Conservation (phyloP, 64 coral and sea anemone species). For the Montipora cactus region DNA sequence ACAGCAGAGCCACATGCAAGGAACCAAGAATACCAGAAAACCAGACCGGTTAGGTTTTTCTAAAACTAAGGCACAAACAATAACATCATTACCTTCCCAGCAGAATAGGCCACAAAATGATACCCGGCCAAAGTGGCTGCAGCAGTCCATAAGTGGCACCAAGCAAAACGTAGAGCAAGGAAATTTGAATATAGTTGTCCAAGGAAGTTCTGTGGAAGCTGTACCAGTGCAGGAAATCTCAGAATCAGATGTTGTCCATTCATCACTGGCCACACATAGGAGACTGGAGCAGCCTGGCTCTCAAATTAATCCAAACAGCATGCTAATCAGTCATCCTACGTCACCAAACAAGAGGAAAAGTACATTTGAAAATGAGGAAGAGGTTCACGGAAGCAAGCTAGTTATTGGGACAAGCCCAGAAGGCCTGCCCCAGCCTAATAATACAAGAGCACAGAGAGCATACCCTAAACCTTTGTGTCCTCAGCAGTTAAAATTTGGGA, state of each 20-base stretch:
- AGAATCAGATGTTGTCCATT: neutral
- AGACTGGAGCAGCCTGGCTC: neutral
- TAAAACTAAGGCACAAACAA: neutral
- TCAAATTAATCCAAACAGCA: neutral
- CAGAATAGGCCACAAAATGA: neutral
- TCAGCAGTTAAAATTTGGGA: conserved; percentile 23
- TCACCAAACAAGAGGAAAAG: conserved; percentile 3
- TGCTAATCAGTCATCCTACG: neutral
- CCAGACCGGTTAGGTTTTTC: no score
- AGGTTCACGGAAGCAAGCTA: neutral
- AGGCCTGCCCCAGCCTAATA: conserved; percentile 4
- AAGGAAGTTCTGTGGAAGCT: neutral
- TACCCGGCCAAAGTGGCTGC: neutral
- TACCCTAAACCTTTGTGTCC: conserved; percentile 12
- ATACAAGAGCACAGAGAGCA: neutral
- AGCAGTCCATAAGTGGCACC: neutral
- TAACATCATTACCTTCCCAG: neutral
- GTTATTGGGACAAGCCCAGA: conserved; percentile 16
- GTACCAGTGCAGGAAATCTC: neutral
- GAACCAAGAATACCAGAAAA: neutral
- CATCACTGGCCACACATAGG: no score
- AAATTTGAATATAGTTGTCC: neutral
- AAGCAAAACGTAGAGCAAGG: neutral
- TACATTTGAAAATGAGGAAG: neutral
- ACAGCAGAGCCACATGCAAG: neutral